Percentiles rank a stretch among this genome's conserved stretches.
Evolutionary conservation across 2,113 vertebrate genomes (phyloP).

Genomic region (Danio rerio): DNA sequence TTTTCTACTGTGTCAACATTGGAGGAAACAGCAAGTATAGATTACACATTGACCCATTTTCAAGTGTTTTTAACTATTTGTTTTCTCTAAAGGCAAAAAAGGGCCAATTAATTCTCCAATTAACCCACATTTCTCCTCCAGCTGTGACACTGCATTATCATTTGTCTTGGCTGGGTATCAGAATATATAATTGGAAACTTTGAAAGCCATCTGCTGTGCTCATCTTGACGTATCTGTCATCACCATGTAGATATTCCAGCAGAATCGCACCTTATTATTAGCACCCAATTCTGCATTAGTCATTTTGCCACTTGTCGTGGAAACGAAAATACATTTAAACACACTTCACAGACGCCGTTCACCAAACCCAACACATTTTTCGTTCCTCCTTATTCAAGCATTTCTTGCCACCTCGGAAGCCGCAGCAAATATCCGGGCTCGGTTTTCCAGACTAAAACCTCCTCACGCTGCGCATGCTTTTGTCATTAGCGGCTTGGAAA

Average conservation of each 20-base stretch:
- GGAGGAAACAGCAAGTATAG: background rate
- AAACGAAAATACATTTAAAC: background rate
- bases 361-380: slow-evolving; percentile 6
- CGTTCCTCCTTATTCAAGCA: slow-evolving; percentile 44
- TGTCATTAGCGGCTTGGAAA: slow-evolving; percentile 35
- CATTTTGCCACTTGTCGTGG: slow-evolving; percentile 18
- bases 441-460: slow-evolving; percentile 32
- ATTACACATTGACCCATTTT: background rate
- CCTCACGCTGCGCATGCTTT: slow-evolving; percentile 38
- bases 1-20: background rate
- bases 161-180: background rate
- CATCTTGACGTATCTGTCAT: background rate
- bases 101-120: background rate
- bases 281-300: background rate
- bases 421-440: slow-evolving; percentile 23
- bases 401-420: slow-evolving; percentile 31
- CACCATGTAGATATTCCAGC: slow-evolving; percentile 5
- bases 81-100: background rate
- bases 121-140: background rate
- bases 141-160: background rate
- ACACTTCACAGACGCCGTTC: slow-evolving; percentile 1
- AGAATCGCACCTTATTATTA: slow-evolving; percentile 11
- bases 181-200: background rate
- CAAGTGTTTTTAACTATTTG: background rate
- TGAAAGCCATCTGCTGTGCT: background rate